phyloP scores from a whole-genome alignment of 2,113 vertebrate genomes.

The Thalassoma bifasciatum region DNA sequence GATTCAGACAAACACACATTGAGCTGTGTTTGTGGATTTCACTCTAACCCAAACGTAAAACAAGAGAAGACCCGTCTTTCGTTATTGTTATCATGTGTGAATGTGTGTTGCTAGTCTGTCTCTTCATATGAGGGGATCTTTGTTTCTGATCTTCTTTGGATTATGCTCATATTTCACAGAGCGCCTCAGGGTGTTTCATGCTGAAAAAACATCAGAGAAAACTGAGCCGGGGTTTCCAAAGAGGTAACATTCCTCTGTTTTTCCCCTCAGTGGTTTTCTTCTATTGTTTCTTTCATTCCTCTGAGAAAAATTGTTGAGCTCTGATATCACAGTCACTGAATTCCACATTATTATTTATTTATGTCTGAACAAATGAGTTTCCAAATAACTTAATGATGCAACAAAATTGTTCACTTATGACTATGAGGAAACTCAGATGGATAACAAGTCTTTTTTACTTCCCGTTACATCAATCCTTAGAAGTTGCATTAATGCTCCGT shows the following conservation, averaged over 20 bases:
- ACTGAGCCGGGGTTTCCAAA: slow-evolving; percentile 35
- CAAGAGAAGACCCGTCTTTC: background rate
- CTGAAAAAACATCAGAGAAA: slow-evolving; percentile 39
- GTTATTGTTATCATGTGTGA: background rate
- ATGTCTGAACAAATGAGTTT: background rate
- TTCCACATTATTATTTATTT: background rate
- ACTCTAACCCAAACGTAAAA: background rate
- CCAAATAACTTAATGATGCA: slow-evolving; percentile 1
- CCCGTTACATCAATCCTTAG: slow-evolving; percentile 17
- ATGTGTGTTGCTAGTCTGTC: slow-evolving; percentile 1
- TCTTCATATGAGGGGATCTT: slow-evolving; percentile 21
- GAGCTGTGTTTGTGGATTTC: slow-evolving; percentile 1
- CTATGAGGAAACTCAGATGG: slow-evolving; percentile 6
- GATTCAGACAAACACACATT: slow-evolving; percentile 14
- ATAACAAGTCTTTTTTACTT: slow-evolving; percentile 15
- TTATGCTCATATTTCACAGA: slow-evolving; percentile 56
- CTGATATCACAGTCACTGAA: background rate
- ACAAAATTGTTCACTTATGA: background rate
- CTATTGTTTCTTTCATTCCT: slow-evolving; percentile 9
- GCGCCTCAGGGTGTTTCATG: slow-evolving; percentile 43
- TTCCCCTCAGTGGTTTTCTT: background rate
- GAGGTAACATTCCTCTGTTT: slow-evolving; percentile 40
- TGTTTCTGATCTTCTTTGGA: slow-evolving; percentile 37
- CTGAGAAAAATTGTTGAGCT: background rate
- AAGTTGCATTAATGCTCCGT: slow-evolving; percentile 17